These are phyloP conservation scores for Cebidichthys violaceus DNA, from an alignment of 2,113 vertebrate species.

Conservation along the genomic window DNA sequence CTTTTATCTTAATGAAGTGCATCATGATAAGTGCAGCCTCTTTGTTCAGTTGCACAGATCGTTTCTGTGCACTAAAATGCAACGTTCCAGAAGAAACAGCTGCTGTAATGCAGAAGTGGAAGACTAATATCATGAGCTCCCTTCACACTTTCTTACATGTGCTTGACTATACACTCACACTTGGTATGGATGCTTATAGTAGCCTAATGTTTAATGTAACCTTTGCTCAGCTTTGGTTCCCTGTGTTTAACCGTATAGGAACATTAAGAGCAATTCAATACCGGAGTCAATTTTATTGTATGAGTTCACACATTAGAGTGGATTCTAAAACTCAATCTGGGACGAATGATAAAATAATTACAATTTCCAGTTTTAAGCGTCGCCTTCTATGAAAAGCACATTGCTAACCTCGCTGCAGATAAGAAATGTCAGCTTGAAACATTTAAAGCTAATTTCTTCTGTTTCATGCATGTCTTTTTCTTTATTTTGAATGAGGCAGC, in stretches of 20 bases:
- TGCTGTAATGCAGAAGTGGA: background rate
- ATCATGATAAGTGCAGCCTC: background rate
- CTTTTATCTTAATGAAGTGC: constrained; percentile 41
- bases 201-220: background rate
- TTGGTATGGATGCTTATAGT: background rate
- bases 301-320: background rate
- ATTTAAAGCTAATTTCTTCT: background rate
- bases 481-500: background rate
- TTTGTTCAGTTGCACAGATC: constrained; percentile 1
- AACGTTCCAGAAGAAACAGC: background rate
- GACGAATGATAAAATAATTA: background rate
- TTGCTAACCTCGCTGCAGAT: too few relatives aligned
- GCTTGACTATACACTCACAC: background rate
- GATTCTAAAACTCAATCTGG: background rate
- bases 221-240: background rate
- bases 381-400: background rate
- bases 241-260: background rate
- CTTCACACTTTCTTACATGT: background rate
- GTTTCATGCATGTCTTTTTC: background rate
- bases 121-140: background rate
- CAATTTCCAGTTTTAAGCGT: background rate
- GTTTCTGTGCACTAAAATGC: constrained; percentile 14
- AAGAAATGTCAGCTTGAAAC: background rate
- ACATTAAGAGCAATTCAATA: too few relatives aligned
- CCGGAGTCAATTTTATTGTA: too few relatives aligned